Evolutionary conservation across 2,888 invertebrate genomes (phyloP).

Genomic region (Aspidiotus rigidus): DNA sequence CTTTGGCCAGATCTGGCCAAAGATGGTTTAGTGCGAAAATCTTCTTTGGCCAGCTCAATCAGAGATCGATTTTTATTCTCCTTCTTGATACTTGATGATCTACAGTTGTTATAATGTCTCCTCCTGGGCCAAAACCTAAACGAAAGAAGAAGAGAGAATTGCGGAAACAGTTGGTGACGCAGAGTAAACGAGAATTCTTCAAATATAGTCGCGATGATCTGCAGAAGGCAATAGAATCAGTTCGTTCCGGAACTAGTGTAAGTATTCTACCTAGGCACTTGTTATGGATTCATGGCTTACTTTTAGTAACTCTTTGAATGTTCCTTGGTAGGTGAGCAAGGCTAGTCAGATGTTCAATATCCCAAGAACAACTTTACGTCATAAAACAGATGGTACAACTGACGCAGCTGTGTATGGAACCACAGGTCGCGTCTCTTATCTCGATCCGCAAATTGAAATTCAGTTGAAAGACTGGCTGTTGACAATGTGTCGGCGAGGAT

Average conservation of each 20-base stretch:
- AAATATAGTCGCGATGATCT: not conserved
- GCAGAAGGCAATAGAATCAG: not conserved
- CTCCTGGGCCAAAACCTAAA: not conserved
- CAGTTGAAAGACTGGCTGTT: not conserved
- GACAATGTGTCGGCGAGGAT: conserved; percentile 3
- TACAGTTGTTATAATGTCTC: no score
- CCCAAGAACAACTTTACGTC: not conserved
- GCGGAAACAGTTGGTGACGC: not conserved
- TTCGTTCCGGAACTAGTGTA: not conserved
- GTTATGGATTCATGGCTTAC: not conserved
- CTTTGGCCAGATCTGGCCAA: conserved; percentile 1
- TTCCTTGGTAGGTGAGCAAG: not conserved
- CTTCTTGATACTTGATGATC: not conserved
- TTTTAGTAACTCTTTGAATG: not conserved
- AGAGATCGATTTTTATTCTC: not conserved
- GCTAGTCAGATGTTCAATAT: not conserved
- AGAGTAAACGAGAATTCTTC: not conserved
- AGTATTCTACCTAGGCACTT: not conserved
- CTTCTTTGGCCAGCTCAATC: not conserved
- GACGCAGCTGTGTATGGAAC: not conserved
- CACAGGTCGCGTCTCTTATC: not conserved
- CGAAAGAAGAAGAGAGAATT: conserved; percentile 2
- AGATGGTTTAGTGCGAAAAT: not conserved
- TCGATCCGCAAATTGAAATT: not conserved
- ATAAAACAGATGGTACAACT: not conserved